Conservation (phyloP, 2,113 vertebrate species). For the Brachypodius melanocephalos region DNA sequence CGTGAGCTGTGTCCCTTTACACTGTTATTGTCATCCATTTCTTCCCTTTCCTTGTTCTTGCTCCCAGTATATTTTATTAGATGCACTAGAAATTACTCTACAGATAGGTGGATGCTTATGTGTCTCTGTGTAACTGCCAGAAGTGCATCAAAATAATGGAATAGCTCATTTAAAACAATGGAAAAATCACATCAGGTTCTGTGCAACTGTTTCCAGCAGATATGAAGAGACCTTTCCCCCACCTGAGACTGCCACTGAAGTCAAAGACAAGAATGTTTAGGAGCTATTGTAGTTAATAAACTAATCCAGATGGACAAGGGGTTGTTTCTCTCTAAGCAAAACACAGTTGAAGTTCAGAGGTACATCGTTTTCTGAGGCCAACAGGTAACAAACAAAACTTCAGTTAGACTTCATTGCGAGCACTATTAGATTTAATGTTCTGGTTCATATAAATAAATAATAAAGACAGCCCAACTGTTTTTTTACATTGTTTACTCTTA, state of each 20-base stretch:
- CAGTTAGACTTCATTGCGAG: not conserved
- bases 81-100: not conserved
- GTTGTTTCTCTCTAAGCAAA: not conserved
- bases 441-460: not conserved
- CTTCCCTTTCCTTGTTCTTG: not conserved
- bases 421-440: not conserved
- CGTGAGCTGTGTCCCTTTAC: not conserved
- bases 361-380: not conserved
- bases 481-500: not conserved
- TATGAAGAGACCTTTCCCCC: not conserved
- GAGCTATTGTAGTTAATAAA: not conserved
- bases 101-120: not conserved
- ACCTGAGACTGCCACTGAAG: not conserved
- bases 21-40: not conserved
- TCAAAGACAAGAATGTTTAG: not conserved
- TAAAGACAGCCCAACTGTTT: not conserved
- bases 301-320: not conserved
- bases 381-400: not conserved
- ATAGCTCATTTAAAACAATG: not conserved
- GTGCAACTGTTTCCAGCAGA: not conserved
- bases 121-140: not conserved
- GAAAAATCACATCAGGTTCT: rapidly evolving
- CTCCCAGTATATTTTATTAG: not conserved
- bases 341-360: not conserved
- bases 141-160: not conserved